Base-by-base conservation (phyloP, 37 sponge, comb jelly and placozoan genomes). In the Amphimedon queenslandica region DNA sequence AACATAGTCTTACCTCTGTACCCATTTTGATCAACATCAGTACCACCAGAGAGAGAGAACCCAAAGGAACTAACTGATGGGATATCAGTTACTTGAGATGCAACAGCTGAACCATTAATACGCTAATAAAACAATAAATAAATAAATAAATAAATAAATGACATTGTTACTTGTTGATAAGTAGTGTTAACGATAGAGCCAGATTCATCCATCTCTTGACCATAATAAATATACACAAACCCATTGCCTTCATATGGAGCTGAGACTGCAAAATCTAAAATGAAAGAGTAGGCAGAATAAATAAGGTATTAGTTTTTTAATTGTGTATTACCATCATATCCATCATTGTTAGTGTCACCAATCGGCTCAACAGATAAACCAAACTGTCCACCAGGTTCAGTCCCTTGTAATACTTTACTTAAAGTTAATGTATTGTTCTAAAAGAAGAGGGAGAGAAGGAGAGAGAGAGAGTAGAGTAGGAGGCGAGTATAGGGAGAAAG, bases 11-110 rank as follows among this genome's bases (percentile, higher is more conserved):
- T 64, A 82, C 77, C 84, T 63, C 84, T 76, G 57, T 83, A 89
- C 25, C 76, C 66, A 57, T 89, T 89, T 67, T 58, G 40, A 33
- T 89, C 90, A 83, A 89, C 42, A 33, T 89, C 84, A 20, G 71
- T 32, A 23, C 72, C 73, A 8, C 84, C 84, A 43, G 76, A 70
- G 0, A 89, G 56, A 1, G 75, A 43, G 57, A 71, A 89, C 20
- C 90, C 90, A 80, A 89, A 89, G 1, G 18, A 38, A 0, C 21
- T 51, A 25, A 61, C 27, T 18, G 16, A 27, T 8, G 65, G 28
- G 4, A 60, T 6, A n/a, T 60, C 21, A n/a, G 61, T 25, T n/a
- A 60, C 61, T n/a, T n/a, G 23, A 60, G 8, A 6, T 5, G 28
- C 32, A 10, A 25, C n/a, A 23, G 33, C 33, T 31, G 33, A 63